phyloP scores from a whole-genome alignment of 2,797 vertebrate species.

The Nasua narica region DNA sequence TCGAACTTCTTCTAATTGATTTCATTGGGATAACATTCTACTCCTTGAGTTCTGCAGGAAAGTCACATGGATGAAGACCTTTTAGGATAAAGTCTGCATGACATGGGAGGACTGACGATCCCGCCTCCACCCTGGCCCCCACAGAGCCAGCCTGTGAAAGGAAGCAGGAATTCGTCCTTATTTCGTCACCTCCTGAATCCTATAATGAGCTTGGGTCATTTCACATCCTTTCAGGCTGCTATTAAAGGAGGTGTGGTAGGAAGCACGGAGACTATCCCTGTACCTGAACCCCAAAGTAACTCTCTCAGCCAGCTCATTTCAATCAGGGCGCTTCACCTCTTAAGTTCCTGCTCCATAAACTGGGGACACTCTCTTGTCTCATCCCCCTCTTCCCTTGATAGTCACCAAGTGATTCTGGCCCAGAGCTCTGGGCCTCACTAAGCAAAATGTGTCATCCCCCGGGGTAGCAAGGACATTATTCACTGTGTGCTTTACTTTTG shows the following conservation, averaged over 20 bases:
- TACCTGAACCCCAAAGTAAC: background rate
- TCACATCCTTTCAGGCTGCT: background rate
- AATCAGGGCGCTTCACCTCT: background rate
- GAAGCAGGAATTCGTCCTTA: background rate
- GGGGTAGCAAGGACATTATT: background rate
- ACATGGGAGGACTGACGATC: background rate
- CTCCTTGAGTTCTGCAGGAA: background rate
- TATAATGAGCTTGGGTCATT: background rate
- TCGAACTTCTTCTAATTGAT: slow-evolving; percentile 38
- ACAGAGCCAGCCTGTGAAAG: background rate
- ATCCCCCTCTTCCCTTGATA: background rate
- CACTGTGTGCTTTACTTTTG: background rate
- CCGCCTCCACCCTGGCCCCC: background rate
- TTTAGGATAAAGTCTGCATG: background rate
- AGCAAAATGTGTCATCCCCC: background rate
- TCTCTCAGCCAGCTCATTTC: background rate
- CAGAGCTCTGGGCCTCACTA: background rate
- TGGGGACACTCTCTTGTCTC: background rate
- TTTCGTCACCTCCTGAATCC: background rate
- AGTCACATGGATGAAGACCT: background rate
- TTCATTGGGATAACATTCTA: background rate
- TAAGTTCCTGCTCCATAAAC: background rate
- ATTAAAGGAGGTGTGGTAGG: background rate
- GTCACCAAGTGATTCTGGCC: no score
- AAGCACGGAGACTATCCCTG: background rate